A percentile compares a stretch with the other conserved stretches of the same genome.
These are phyloP conservation scores for Loris lydekkerianus DNA, from an alignment of 2,797 vertebrate genomes.

Conservation along the genomic window DNA sequence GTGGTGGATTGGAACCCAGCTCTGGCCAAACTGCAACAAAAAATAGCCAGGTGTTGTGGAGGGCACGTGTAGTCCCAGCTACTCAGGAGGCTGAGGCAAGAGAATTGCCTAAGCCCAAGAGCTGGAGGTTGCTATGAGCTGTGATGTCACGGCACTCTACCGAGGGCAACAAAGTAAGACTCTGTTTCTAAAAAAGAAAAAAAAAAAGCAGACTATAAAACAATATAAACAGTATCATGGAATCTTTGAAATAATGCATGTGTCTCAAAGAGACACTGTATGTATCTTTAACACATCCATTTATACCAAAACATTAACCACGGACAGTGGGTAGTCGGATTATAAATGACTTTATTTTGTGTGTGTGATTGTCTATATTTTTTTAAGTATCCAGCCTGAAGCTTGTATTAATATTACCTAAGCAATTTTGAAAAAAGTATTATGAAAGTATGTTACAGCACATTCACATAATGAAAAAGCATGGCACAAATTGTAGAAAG, in stretches of 20 bases:
- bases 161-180: too few relatives aligned
- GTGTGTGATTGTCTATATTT: background rate
- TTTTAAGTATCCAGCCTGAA: background rate
- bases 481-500: background rate
- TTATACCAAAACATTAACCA: background rate
- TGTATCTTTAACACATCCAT: background rate
- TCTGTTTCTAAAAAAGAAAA: too few relatives aligned
- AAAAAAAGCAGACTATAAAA: background rate
- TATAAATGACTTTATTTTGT: background rate
- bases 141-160: too few relatives aligned
- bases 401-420: background rate
- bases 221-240: background rate
- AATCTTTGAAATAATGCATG: background rate
- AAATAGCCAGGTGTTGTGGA: too few relatives aligned
- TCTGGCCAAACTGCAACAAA: too few relatives aligned
- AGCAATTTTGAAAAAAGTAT: background rate
- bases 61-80: too few relatives aligned
- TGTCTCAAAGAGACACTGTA: background rate
- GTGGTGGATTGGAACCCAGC: too few relatives aligned
- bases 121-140: too few relatives aligned
- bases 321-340: accelerated
- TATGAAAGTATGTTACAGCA: background rate
- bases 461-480: background rate
- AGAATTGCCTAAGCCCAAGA: too few relatives aligned
- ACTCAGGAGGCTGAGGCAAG: too few relatives aligned